phyloP scores from a whole-genome alignment of 2,113 vertebrate genomes.

The Syrrhaptes paradoxus region DNA sequence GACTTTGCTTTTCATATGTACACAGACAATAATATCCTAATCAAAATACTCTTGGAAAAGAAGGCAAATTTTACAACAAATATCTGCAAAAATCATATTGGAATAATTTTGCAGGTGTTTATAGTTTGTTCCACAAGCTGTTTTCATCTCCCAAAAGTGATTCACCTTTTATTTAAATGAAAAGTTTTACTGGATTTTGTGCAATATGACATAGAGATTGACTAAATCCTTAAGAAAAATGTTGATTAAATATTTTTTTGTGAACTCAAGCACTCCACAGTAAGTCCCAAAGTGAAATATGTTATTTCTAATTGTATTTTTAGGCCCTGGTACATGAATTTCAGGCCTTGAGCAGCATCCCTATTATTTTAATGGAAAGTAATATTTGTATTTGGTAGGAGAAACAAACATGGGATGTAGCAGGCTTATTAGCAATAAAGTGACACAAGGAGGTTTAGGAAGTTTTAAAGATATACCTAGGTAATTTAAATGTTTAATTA shows the following conservation, averaged over 20 bases:
- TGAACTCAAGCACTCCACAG: neutral
- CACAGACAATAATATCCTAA: neutral
- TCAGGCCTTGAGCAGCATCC: neutral
- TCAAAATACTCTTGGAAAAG: neutral
- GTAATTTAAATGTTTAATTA: conserved; percentile 39
- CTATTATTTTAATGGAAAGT: conserved; percentile 2
- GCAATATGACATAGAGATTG: neutral
- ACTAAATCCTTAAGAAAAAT: conserved; percentile 26
- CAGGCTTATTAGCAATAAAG: neutral
- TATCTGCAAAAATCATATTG: neutral
- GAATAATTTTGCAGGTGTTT: neutral
- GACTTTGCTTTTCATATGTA: neutral
- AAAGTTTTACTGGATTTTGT: conserved; percentile 31
- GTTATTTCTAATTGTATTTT: neutral
- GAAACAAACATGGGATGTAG: neutral
- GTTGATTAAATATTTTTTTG: neutral
- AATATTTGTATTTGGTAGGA: neutral
- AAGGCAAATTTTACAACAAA: neutral
- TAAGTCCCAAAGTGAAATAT: neutral
- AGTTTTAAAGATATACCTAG: neutral
- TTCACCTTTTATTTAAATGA: conserved; percentile 44
- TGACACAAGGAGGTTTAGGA: neutral
- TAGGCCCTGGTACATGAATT: neutral
- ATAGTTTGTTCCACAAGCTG: neutral
- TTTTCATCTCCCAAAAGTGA: conserved; percentile 27